Evolutionary conservation across 64 coral and sea anemone species (phyloP).

Genomic region (Montipora foliosa): DNA sequence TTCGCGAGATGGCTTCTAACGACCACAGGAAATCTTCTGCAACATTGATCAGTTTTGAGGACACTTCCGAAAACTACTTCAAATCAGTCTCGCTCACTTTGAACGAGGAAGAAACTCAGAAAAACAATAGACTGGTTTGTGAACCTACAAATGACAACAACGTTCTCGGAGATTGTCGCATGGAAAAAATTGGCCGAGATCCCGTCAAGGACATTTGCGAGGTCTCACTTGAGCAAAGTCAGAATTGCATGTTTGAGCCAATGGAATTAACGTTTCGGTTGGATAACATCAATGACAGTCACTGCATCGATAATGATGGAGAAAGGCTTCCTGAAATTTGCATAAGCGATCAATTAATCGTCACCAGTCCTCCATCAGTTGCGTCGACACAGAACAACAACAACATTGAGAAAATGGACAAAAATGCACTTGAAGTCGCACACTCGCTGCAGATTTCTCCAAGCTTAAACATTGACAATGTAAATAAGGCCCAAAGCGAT

Average conservation of each 20-base stretch:
- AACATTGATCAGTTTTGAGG: neutral
- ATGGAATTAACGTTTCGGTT: no score
- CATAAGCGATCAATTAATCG: neutral
- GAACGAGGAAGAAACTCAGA: neutral
- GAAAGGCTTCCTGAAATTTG: neutral
- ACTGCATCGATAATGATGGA: no score
- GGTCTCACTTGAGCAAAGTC: neutral
- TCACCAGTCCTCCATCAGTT: neutral
- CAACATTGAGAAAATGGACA: neutral
- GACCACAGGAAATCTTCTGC: neutral
- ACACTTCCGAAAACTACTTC: slow-evolving; percentile 1
- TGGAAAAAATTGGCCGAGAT: neutral
- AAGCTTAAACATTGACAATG: no score
- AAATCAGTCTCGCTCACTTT: slow-evolving; percentile 39
- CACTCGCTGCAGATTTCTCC: no score
- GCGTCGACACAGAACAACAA: neutral
- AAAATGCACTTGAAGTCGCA: no score
- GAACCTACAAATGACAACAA: neutral
- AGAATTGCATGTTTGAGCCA: no score
- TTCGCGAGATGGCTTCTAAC: neutral
- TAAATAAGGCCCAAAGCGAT: neutral
- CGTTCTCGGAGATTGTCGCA: no score
- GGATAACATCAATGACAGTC: no score
- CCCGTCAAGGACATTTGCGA: neutral
- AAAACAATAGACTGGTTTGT: neutral